These are phyloP conservation scores for Herminia tarsipennalis DNA, from an alignment of 2,888 invertebrate species.

Conservation along the genomic window DNA sequence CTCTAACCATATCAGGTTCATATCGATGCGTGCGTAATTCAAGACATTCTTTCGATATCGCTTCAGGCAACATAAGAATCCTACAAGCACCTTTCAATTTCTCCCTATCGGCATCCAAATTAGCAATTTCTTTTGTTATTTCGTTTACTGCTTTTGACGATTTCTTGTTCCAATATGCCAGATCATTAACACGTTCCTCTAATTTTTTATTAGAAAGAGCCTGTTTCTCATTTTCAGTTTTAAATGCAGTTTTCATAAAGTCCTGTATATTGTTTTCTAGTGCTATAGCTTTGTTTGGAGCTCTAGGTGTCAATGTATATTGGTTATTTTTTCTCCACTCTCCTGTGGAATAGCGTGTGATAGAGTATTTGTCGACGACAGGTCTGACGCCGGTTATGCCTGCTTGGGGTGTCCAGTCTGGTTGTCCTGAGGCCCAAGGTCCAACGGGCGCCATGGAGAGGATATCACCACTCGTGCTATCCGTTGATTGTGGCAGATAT, in stretches of 20 bases:
- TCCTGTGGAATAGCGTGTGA: constrained; percentile 89
- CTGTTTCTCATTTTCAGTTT: constrained; percentile 81
- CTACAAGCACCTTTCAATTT: constrained; percentile 88
- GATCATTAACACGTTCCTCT: constrained; percentile 57
- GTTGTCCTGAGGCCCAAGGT: constrained; percentile 91
- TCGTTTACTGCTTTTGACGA: constrained; percentile 87
- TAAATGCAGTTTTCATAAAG: constrained; percentile 83
- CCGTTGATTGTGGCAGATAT: constrained; percentile 74
- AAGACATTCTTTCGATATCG: constrained; percentile 90
- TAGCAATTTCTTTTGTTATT: constrained; percentile 88
- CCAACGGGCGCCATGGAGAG: constrained; percentile 80
- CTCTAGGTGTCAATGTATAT: constrained; percentile 72
- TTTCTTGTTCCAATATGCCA: constrained; percentile 89
- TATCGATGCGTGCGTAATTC: constrained; percentile 88
- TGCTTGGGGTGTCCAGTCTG: constrained; percentile 90
- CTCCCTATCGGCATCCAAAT: constrained; percentile 87
- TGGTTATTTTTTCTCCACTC: constrained; percentile 89
- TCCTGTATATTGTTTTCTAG: constrained; percentile 56
- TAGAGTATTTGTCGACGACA: constrained; percentile 91
- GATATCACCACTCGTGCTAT: constrained; percentile 74
- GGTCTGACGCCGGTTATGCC: constrained; percentile 91
- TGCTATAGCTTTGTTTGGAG: constrained; percentile 63
- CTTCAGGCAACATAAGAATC: constrained; percentile 89
- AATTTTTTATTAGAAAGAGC: constrained; percentile 73
- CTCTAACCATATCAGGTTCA: constrained; percentile 91